phyloP scores from a whole-genome alignment of 2,888 invertebrate species.

The Dryobotodes eremita region DNA sequence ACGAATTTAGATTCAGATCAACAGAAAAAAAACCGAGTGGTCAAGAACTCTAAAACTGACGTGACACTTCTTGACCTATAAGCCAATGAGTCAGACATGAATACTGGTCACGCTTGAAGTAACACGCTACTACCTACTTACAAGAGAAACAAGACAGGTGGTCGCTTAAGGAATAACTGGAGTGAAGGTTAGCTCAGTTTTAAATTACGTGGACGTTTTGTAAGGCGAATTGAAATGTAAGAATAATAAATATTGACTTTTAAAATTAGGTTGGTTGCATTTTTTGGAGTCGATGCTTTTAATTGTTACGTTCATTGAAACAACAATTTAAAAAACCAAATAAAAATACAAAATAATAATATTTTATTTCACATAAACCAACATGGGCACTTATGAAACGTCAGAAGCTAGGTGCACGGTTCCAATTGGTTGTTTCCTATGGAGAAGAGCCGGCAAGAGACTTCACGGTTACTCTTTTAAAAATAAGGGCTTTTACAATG shows the following conservation, averaged over 20 bases:
- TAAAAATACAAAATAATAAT: too few species aligned
- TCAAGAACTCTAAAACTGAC: background rate
- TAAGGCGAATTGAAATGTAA: background rate
- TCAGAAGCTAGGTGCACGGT: too few species aligned
- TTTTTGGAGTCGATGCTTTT: background rate
- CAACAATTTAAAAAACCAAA: background rate
- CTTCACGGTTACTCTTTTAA: too few species aligned
- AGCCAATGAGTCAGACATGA: constrained; percentile 34
- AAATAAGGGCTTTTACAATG: too few species aligned
- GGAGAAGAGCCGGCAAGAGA: too few species aligned
- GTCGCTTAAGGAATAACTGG: constrained; percentile 21
- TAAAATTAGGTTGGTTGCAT: background rate
- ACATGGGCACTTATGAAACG: too few species aligned
- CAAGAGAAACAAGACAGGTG: constrained; percentile 37
- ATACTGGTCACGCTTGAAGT: constrained; percentile 27
- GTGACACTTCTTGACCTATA: constrained; percentile 29
- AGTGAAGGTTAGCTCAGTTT: constrained; percentile 10
- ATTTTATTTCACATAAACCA: too few species aligned
- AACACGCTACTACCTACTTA: constrained; percentile 19
- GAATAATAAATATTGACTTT: background rate
- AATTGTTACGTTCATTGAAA: background rate
- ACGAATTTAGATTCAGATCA: too few species aligned
- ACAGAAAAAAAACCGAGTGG: too few species aligned
- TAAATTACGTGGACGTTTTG: background rate
- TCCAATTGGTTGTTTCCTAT: too few species aligned